Evolutionary conservation across 2,888 invertebrate species (phyloP).

Genomic region (Linnaemya vulpina): DNA sequence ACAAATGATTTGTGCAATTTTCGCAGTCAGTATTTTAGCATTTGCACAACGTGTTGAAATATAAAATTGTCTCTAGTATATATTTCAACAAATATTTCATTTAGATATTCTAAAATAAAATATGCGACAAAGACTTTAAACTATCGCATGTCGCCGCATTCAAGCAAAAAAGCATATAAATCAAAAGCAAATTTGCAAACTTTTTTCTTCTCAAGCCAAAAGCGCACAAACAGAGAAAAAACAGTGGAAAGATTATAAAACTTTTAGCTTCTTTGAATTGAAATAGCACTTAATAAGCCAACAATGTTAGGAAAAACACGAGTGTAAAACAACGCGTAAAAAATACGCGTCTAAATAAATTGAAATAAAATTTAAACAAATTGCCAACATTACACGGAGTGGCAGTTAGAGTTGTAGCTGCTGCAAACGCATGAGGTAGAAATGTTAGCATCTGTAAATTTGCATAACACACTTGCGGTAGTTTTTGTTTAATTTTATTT

Average conservation of each 20-base stretch:
- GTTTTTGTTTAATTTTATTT: background rate
- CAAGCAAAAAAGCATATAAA: slow-evolving; percentile 45
- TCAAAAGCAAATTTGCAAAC: slow-evolving; percentile 18
- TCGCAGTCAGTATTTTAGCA: background rate
- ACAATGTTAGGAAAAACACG: background rate
- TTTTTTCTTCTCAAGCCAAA: background rate
- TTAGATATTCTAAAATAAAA: slow-evolving; percentile 18
- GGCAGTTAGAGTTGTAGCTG: slow-evolving; percentile 14
- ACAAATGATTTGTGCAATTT: background rate
- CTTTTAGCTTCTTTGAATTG: slow-evolving; percentile 34
- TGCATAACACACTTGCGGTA: background rate
- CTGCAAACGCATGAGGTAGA: background rate
- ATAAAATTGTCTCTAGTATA: slow-evolving; percentile 33
- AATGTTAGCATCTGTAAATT: slow-evolving; percentile 42
- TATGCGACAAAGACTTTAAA: slow-evolving; percentile 26
- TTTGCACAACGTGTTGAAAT: slow-evolving; percentile 31
- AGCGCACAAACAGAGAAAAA: slow-evolving; percentile 39
- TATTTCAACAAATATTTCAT: slow-evolving; percentile 44
- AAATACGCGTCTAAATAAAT: slow-evolving; percentile 15
- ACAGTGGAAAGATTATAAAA: slow-evolving; percentile 18
- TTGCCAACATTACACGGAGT: slow-evolving; percentile 42
- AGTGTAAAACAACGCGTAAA: background rate
- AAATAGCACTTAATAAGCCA: slow-evolving; percentile 59
- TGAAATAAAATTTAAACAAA: slow-evolving; percentile 41
- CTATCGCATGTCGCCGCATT: slow-evolving; percentile 14